These are phyloP conservation scores for Athene noctua DNA, from an alignment of 2,113 vertebrate species.

Conservation along the genomic window DNA sequence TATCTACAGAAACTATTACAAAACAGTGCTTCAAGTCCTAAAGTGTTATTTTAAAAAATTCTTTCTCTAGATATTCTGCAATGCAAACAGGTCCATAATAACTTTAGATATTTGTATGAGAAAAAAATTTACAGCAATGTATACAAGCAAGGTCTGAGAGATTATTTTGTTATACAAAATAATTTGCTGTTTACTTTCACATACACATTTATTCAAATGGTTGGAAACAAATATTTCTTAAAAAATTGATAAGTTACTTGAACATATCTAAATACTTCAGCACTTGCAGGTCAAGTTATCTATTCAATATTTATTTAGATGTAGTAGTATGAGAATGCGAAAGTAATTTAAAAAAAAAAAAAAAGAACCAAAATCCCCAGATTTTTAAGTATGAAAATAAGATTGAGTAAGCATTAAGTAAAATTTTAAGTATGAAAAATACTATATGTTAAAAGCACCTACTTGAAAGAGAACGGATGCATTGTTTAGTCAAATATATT, in stretches of 20 bases:
- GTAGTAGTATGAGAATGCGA: not conserved
- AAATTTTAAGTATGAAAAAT: not conserved
- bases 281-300: not conserved
- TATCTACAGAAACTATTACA: not conserved
- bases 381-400: not conserved
- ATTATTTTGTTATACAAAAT: not conserved
- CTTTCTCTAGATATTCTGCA: not conserved
- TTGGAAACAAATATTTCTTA: not conserved
- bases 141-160: not conserved
- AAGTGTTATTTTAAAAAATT: not conserved
- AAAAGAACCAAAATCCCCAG: accelerated
- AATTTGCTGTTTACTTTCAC: not conserved
- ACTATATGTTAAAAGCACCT: not conserved
- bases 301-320: not conserved
- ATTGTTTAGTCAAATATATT: not conserved
- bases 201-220: not conserved
- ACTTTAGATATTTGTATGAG: not conserved
- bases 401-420: too few relatives aligned
- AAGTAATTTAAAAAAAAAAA: not conserved
- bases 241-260: not conserved
- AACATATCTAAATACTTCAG: not conserved
- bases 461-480: not conserved
- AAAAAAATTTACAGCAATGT: not conserved
- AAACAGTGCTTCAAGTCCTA: not conserved
- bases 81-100: not conserved